These are phyloP conservation scores for Drosophila lacertosa DNA, from an alignment of 1,140 invertebrate genomes.

Conservation along the genomic window DNA sequence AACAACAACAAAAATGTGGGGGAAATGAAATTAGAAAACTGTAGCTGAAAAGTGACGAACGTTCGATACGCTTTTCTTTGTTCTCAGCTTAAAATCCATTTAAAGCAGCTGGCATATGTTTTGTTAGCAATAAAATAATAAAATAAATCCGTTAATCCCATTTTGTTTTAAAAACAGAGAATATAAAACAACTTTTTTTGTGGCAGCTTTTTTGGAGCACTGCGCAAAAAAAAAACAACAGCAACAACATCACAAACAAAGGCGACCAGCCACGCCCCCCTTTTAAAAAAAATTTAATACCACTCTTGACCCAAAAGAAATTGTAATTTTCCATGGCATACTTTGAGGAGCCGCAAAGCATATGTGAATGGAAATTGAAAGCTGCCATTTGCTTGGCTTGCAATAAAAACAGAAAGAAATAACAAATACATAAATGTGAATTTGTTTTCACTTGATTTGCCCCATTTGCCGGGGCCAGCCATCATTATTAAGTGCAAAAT, in stretches of 20 bases:
- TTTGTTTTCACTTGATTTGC: background rate
- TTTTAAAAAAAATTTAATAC: conserved; percentile 16
- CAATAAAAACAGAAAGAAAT: background rate
- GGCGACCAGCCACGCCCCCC: background rate
- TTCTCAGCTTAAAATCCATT: background rate
- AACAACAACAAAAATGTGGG: too few species aligned
- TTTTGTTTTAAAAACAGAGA: background rate
- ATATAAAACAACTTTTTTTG: background rate
- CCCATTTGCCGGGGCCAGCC: background rate
- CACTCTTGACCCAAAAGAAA: conserved; percentile 8
- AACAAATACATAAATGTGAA: background rate
- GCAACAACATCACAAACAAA: conserved; percentile 7
- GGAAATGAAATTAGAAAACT: background rate
- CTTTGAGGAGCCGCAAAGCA: conserved; percentile 11
- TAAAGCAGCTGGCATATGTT: too few species aligned
- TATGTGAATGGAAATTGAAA: conserved; percentile 14
- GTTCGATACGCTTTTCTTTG: background rate
- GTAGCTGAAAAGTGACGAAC: background rate
- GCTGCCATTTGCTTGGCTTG: background rate
- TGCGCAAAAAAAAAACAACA: background rate
- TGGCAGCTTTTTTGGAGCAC: background rate
- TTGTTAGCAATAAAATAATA: too few species aligned
- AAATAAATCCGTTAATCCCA: too few species aligned
- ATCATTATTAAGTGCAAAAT: conserved; percentile 18
- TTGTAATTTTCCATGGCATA: conserved; percentile 27